Evolutionary conservation across 2,888 invertebrate species (phyloP).

Genomic region (Rotaria socialis): DNA sequence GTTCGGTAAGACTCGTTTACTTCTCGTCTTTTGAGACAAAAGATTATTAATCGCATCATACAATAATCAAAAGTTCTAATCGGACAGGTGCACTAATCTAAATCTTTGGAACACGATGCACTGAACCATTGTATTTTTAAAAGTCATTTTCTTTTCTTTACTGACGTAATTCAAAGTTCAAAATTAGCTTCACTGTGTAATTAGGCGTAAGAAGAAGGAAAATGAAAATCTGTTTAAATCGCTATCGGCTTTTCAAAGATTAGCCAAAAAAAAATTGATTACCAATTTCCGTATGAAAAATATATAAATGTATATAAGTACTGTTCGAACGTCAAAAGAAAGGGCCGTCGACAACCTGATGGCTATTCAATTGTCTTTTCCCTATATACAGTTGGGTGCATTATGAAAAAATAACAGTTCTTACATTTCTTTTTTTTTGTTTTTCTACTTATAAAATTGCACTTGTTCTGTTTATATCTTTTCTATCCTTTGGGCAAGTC

Average conservation of each 20-base stretch:
- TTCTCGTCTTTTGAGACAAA: neutral
- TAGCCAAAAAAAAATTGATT: neutral
- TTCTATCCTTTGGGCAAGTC: neutral
- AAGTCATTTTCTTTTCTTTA: neutral
- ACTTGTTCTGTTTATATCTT: conserved; percentile 22
- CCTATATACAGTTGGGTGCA: neutral
- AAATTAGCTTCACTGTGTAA: neutral
- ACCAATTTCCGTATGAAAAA: conserved; percentile 12
- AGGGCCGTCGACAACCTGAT: neutral
- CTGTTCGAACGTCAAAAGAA: neutral
- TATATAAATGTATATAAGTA: neutral
- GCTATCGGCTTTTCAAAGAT: neutral
- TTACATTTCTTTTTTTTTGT: neutral
- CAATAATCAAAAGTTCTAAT: neutral
- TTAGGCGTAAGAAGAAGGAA: neutral
- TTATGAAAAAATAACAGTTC: neutral
- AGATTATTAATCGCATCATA: conserved; percentile 4
- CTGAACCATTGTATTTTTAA: neutral
- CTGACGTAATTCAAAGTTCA: neutral
- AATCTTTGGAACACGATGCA: neutral
- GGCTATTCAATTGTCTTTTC: neutral
- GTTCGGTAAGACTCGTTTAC: neutral
- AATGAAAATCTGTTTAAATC: neutral
- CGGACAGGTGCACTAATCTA: neutral
- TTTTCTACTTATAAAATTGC: neutral